Evolutionary conservation across 2,113 vertebrate species (phyloP).

Genomic region (Tenrec ecaudatus): DNA sequence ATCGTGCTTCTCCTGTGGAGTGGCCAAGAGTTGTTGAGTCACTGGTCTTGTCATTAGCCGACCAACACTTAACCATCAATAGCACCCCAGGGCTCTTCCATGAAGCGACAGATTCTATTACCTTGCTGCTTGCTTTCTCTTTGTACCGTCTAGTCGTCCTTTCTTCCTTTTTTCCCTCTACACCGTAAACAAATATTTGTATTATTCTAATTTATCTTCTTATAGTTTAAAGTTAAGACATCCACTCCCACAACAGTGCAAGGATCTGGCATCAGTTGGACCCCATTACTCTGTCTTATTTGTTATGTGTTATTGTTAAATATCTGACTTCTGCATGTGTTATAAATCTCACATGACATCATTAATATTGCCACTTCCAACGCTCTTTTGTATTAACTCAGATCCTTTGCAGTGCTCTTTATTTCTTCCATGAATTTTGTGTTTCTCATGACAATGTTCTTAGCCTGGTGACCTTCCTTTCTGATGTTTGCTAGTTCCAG

Average conservation of each 20-base stretch:
- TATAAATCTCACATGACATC: neutral
- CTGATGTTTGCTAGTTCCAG: neutral
- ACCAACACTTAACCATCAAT: too few species aligned
- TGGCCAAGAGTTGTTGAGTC: too few species aligned
- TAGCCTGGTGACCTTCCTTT: neutral
- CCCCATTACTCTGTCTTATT: neutral
- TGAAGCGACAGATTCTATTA: too few species aligned
- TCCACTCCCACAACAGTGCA: neutral
- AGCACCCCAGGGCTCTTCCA: too few species aligned
- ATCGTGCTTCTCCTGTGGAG: too few species aligned
- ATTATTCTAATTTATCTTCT: neutral
- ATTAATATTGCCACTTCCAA: conserved; percentile 22
- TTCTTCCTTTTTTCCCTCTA: neutral
- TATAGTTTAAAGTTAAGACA: neutral
- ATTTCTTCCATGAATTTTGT: neutral
- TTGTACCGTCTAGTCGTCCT: neutral
- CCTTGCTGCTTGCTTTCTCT: neutral
- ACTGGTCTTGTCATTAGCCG: too few species aligned
- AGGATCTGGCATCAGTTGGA: neutral
- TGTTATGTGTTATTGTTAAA: neutral
- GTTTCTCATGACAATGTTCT: conserved; percentile 29
- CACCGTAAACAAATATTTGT: neutral
- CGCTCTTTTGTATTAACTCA: neutral
- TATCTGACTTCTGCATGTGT: neutral
- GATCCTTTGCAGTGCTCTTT: neutral